Conservation (phyloP, 1,140 invertebrate species). For the Panulirus ornatus region DNA sequence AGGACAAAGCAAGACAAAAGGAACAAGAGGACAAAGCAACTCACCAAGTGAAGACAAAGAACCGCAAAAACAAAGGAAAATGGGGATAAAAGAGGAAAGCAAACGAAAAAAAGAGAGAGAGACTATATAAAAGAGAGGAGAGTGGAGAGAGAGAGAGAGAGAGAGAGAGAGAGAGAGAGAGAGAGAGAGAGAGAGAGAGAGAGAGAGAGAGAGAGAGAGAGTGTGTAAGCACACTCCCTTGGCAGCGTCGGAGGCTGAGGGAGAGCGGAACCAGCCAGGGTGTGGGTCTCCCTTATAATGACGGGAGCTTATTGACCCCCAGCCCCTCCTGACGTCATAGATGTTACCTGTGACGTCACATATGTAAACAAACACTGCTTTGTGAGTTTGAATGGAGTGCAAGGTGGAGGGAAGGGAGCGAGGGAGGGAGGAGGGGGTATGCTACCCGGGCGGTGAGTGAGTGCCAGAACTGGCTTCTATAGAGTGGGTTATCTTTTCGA, state of each 20-base stretch:
- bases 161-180: constrained; percentile 18
- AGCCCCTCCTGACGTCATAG: background rate
- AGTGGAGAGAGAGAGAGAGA: constrained; percentile 12
- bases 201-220: background rate
- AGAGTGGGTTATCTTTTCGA: background rate
- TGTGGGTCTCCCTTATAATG: background rate
- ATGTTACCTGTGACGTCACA: background rate
- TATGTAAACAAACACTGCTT: background rate
- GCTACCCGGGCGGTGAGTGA: background rate
- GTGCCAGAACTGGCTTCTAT: no score
- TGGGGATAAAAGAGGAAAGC: background rate
- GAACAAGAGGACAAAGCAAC: no score
- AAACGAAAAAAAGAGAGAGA: background rate
- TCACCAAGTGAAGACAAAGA: background rate
- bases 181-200: background rate
- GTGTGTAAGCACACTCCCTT: background rate
- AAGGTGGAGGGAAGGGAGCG: no score
- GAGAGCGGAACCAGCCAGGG: background rate
- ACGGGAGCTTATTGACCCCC: background rate
- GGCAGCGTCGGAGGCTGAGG: background rate
- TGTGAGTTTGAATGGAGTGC: background rate
- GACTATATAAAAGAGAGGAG: no score
- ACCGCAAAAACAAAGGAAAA: background rate
- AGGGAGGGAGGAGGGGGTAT: no score
- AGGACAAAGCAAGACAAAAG: background rate